phyloP scores from a whole-genome alignment of 1,140 invertebrate genomes.

The Aphelenchoides fujianensis region DNA sequence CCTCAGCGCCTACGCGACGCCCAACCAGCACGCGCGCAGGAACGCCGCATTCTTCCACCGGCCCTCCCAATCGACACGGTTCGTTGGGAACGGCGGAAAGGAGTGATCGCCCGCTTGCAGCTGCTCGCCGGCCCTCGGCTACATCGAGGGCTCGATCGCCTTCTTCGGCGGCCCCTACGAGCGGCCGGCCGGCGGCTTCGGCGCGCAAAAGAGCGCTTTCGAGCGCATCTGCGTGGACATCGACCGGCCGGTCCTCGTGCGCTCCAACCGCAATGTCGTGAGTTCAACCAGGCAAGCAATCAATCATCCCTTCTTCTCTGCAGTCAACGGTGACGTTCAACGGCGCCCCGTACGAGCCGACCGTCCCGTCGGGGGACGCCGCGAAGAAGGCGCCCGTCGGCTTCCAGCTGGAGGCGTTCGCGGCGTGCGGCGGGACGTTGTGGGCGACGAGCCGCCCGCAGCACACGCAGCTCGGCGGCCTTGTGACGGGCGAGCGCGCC shows the following conservation, averaged over 20 bases:
- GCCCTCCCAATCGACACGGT: not conserved
- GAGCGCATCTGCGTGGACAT: constrained; percentile 38
- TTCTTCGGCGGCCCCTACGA: constrained; percentile 25
- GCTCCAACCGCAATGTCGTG: constrained; percentile 9
- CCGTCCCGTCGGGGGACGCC: constrained; percentile 35
- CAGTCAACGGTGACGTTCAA: constrained; percentile 48
- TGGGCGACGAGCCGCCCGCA: constrained; percentile 26
- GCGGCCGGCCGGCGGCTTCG: not conserved
- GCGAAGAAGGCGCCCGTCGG: constrained; percentile 32
- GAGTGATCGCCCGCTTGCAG: too few species aligned
- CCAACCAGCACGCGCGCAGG: not conserved
- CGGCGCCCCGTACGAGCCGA: constrained; percentile 49
- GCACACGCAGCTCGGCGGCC: not conserved
- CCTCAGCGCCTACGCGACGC: constrained; percentile 5
- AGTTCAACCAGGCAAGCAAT: not conserved
- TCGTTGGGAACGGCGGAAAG: too few species aligned
- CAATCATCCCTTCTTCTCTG: not conserved
- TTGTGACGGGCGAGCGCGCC: not conserved
- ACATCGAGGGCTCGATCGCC: constrained; percentile 19
- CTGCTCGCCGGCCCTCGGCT: constrained; percentile 7
- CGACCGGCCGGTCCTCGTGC: constrained; percentile 16
- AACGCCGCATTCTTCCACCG: not conserved
- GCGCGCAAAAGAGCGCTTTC: not conserved
- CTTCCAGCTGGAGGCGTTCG: constrained; percentile 39
- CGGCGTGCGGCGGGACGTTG: constrained; percentile 52